Conservation (phyloP, 2,797 vertebrate species). For the Sylvia borin region DNA sequence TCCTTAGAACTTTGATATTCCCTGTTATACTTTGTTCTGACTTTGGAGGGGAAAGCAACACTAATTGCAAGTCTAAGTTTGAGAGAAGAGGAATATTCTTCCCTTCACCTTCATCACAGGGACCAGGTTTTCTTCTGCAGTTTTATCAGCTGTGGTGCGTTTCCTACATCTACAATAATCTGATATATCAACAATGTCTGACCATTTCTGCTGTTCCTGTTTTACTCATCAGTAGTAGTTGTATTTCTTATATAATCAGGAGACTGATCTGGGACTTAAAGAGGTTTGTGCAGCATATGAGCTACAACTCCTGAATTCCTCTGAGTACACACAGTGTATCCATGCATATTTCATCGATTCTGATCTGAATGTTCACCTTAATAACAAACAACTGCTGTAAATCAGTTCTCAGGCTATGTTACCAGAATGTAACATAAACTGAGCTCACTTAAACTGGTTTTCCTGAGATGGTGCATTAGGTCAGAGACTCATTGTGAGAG, state of each 20-base stretch:
- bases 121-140: neutral
- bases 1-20: neutral
- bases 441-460: neutral
- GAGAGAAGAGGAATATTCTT: neutral
- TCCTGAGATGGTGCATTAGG: neutral
- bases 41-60: neutral
- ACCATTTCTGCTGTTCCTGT: neutral
- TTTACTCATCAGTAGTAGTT: neutral
- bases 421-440: neutral
- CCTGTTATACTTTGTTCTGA: neutral
- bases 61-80: neutral
- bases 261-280: neutral
- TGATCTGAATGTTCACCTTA: neutral
- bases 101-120: neutral
- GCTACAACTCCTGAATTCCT: neutral
- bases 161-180: neutral
- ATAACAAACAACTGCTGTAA: neutral
- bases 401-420: neutral
- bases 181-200: neutral
- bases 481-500: neutral
- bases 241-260: neutral
- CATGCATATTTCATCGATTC: neutral
- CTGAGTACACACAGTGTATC: neutral
- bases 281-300: neutral
- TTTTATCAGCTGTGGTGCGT: neutral